Evolutionary conservation across 1,140 invertebrate genomes (phyloP).

Genomic region (Steinernema feltiae): DNA sequence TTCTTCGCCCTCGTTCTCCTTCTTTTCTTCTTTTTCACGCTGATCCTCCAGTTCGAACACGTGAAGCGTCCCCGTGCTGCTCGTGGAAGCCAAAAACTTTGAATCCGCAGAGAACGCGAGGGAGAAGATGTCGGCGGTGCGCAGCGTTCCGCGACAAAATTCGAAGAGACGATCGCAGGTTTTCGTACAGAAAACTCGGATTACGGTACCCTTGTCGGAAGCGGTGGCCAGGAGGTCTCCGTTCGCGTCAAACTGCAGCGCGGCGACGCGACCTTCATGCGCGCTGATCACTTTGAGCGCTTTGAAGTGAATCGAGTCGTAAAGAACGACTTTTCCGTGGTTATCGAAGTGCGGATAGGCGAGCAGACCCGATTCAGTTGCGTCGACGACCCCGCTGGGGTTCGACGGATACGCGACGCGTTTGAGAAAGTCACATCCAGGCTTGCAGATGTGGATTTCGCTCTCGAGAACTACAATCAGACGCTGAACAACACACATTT

Average conservation of each 20-base stretch:
- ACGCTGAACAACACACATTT: slow-evolving; percentile 65
- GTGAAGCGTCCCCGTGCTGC: slow-evolving; percentile 96
- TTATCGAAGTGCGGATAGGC: slow-evolving; percentile 77
- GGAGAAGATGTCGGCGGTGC: slow-evolving; percentile 78
- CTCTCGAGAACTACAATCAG: slow-evolving; percentile 94
- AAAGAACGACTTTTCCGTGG: slow-evolving; percentile 76
- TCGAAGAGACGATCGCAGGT: slow-evolving; percentile 86
- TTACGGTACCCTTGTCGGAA: slow-evolving; percentile 89
- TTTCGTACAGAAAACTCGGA: slow-evolving; percentile 81
- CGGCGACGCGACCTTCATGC: slow-evolving; percentile 89
- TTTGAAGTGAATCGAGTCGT: slow-evolving; percentile 82
- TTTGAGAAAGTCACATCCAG: slow-evolving; percentile 91
- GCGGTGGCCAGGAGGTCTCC: slow-evolving; percentile 72
- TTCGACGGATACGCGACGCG: slow-evolving; percentile 95
- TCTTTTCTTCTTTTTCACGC: slow-evolving; percentile 17
- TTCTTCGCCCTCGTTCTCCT: no score
- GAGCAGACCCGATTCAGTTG: slow-evolving; percentile 73
- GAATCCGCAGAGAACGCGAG: slow-evolving; percentile 86
- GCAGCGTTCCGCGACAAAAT: slow-evolving; percentile 82
- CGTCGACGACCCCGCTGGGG: slow-evolving; percentile 79
- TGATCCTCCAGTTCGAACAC: slow-evolving; percentile 82
- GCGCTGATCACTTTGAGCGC: slow-evolving; percentile 65
- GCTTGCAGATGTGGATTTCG: slow-evolving; percentile 95
- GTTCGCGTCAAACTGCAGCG: slow-evolving; percentile 79
- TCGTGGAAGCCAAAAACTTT: slow-evolving; percentile 80